These are phyloP conservation scores for Norana najaformis DNA, from an alignment of 2,888 invertebrate genomes.

Conservation along the genomic window DNA sequence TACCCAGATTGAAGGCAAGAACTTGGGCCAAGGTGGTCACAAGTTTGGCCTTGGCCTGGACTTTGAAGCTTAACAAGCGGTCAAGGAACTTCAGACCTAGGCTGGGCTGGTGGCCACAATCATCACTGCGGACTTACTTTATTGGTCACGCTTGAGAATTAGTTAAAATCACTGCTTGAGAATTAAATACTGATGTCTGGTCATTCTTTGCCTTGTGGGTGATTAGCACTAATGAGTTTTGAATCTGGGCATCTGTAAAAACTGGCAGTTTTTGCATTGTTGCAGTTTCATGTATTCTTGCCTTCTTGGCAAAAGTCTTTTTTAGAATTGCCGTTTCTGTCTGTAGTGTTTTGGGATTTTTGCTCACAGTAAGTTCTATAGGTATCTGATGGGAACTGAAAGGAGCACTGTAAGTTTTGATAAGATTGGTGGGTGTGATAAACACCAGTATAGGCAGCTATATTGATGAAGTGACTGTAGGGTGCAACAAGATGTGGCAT, in stretches of 20 bases:
- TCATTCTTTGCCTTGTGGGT: background rate
- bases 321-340: too few species aligned
- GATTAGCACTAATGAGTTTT: background rate
- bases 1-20: constrained; percentile 91
- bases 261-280: background rate
- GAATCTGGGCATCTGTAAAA: background rate
- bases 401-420: background rate
- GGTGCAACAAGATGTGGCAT: background rate
- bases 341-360: background rate
- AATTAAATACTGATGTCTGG: background rate
- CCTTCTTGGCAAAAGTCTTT: too few species aligned
- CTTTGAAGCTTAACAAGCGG: constrained; percentile 81
- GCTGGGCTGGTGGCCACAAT: background rate
- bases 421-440: background rate
- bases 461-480: background rate
- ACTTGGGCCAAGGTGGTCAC: constrained; percentile 96
- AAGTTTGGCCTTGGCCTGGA: constrained; percentile 94
- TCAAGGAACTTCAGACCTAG: background rate
- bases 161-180: constrained; percentile 13
- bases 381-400: background rate
- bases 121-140: background rate
- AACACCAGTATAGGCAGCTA: background rate
- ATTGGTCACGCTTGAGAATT: constrained; percentile 6
- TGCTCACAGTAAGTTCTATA: background rate
- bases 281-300: background rate